Evolutionary conservation across 2,888 invertebrate species (phyloP).

Genomic region (Antitype chi): DNA sequence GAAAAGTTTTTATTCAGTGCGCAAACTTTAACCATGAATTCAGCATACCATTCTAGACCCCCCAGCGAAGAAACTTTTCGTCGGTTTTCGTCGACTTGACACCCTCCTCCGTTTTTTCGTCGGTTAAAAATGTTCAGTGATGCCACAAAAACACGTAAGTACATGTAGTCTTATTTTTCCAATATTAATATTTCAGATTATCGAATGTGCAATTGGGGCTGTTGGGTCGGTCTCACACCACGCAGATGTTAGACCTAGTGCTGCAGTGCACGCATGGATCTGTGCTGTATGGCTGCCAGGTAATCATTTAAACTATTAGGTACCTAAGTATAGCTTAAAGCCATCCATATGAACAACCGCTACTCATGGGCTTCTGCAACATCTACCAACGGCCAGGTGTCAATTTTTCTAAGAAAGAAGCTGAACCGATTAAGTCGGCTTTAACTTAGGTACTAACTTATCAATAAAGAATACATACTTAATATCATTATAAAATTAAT

Average conservation of each 20-base stretch:
- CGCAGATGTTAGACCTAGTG: conserved; percentile 71
- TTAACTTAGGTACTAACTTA: too few relatives aligned
- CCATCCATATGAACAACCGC: background rate
- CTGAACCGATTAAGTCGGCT: too few relatives aligned
- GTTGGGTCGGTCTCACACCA: conserved; percentile 36
- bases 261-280: conserved; percentile 74
- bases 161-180: background rate
- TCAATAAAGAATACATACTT: too few relatives aligned
- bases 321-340: background rate
- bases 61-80: too few relatives aligned
- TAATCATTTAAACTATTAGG: conserved; percentile 46
- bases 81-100: too few relatives aligned
- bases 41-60: too few relatives aligned
- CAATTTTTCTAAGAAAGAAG: too few relatives aligned
- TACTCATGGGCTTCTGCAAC: background rate
- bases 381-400: too few relatives aligned
- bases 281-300: conserved; percentile 74
- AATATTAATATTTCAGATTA: conserved; percentile 52
- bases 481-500: too few relatives aligned
- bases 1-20: too few relatives aligned
- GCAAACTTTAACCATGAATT: too few relatives aligned
- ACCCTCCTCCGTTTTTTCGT: too few relatives aligned
- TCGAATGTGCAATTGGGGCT: conserved; percentile 36
- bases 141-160: background rate
- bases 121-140: background rate